Evolutionary conservation across 2,113 vertebrate genomes (phyloP).

Genomic region (Ophiodon elongatus): DNA sequence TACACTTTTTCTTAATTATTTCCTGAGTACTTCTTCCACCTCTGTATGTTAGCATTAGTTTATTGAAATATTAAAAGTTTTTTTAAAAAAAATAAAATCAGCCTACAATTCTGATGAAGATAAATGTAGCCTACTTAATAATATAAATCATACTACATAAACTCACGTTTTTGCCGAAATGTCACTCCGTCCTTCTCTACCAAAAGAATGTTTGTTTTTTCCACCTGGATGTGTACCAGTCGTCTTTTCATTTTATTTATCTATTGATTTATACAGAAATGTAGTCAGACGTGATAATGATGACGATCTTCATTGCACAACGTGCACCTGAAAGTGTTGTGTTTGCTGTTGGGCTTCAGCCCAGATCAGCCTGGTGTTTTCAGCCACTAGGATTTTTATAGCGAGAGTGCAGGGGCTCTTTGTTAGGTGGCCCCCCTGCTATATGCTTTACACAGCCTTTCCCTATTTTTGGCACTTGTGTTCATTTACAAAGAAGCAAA

Average conservation of each 20-base stretch:
- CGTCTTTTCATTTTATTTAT: neutral
- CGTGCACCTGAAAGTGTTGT: constrained; percentile 15
- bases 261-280: neutral
- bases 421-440: constrained; percentile 66
- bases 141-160: neutral
- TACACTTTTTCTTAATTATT: neutral
- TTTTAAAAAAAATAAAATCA: neutral
- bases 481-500: constrained; percentile 74
- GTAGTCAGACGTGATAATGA: constrained; percentile 2
- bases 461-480: constrained; percentile 66
- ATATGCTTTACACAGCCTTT: constrained; percentile 81
- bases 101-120: neutral
- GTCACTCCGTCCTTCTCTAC: neutral
- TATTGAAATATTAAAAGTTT: neutral
- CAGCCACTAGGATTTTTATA: constrained; percentile 85
- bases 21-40: neutral
- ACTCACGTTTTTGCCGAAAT: neutral
- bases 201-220: too few relatives aligned
- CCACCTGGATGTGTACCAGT: neutral
- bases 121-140: neutral
- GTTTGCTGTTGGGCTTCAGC: constrained; percentile 49
- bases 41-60: too few relatives aligned
- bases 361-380: constrained; percentile 20
- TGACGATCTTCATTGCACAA: neutral
- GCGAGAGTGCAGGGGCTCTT: constrained; percentile 76